Conservation (phyloP, 2,797 vertebrate genomes). For the Synanceia verrucosa region DNA sequence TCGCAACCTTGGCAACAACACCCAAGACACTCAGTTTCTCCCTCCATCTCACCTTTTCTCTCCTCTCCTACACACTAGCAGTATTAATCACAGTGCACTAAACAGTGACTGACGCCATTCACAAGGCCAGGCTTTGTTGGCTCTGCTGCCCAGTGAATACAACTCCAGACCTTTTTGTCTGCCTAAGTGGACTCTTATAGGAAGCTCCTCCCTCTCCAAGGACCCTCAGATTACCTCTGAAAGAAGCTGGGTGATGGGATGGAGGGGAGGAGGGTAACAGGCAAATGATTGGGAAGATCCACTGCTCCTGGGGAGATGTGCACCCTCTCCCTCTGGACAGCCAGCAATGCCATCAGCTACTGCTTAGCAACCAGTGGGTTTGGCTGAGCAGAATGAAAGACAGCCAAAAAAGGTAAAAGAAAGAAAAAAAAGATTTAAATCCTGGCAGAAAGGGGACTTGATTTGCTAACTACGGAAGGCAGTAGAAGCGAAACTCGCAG, state of each 20-base stretch:
- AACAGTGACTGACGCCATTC: slow-evolving; percentile 91
- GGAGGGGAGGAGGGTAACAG: slow-evolving; percentile 70
- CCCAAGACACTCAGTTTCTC: slow-evolving; percentile 32
- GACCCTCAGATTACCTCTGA: slow-evolving; percentile 84
- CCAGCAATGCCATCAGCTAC: slow-evolving; percentile 85
- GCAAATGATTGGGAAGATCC: slow-evolving; percentile 86
- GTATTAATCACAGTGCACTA: slow-evolving; percentile 91
- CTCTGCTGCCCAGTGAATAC: slow-evolving; percentile 86
- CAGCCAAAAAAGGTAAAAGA: slow-evolving; percentile 37
- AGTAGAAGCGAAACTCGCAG: slow-evolving; percentile 46
- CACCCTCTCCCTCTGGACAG: slow-evolving; percentile 73
- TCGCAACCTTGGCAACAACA: slow-evolving; percentile 13
- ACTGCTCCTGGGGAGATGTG: slow-evolving; percentile 80
- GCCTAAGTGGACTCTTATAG: slow-evolving; percentile 89
- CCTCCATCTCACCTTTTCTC: slow-evolving; percentile 59
- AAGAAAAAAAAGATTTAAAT: slow-evolving; percentile 48
- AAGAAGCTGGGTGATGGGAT: slow-evolving; percentile 77
- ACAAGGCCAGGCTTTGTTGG: slow-evolving; percentile 83
- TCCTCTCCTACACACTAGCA: slow-evolving; percentile 69
- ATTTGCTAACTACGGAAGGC: slow-evolving; percentile 49
- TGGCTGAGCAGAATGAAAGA: slow-evolving; percentile 58
- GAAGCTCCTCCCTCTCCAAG: slow-evolving; percentile 81
- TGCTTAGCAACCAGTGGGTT: slow-evolving; percentile 92
- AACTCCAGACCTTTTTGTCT: slow-evolving; percentile 87
- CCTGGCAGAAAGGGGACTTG: slow-evolving; percentile 40